These are phyloP conservation scores for Uromys caudimaculatus DNA, from an alignment of 2,797 vertebrate species.

Conservation along the genomic window DNA sequence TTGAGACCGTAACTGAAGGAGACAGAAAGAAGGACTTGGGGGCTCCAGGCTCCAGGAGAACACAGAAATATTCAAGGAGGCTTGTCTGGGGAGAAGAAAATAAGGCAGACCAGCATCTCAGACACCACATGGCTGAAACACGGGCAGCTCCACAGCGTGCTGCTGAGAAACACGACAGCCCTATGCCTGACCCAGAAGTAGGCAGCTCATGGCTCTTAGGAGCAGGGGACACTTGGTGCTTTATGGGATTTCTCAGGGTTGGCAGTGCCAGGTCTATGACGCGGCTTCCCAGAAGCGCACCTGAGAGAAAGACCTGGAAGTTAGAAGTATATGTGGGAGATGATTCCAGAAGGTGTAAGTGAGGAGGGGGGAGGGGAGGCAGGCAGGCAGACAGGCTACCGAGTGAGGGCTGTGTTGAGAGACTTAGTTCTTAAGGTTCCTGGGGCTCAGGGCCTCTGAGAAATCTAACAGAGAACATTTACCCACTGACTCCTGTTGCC, in stretches of 20 bases:
- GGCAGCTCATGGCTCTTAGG: neutral
- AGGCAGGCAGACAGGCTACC: neutral
- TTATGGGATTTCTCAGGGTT: neutral
- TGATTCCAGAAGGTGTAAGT: neutral
- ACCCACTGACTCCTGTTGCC: neutral
- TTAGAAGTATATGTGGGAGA: neutral
- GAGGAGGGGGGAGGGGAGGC: neutral
- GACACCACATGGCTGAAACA: neutral
- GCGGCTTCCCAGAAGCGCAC: neutral
- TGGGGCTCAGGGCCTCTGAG: neutral
- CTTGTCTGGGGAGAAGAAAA: neutral
- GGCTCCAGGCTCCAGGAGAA: rapidly evolving
- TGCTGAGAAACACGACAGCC: neutral
- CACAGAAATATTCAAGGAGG: neutral
- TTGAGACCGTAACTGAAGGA: neutral
- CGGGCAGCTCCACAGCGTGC: rapidly evolving
- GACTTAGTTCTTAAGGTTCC: neutral
- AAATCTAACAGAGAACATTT: neutral
- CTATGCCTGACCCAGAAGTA: neutral
- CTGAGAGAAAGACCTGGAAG: neutral
- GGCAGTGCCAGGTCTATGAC: neutral
- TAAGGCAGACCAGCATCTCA: neutral
- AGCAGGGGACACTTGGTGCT: rapidly evolving
- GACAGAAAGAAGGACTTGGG: neutral
- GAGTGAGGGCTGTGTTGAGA: rapidly evolving